These are phyloP conservation scores for Eriosoma lanigerum DNA, from an alignment of 1,140 invertebrate genomes.

Conservation along the genomic window DNA sequence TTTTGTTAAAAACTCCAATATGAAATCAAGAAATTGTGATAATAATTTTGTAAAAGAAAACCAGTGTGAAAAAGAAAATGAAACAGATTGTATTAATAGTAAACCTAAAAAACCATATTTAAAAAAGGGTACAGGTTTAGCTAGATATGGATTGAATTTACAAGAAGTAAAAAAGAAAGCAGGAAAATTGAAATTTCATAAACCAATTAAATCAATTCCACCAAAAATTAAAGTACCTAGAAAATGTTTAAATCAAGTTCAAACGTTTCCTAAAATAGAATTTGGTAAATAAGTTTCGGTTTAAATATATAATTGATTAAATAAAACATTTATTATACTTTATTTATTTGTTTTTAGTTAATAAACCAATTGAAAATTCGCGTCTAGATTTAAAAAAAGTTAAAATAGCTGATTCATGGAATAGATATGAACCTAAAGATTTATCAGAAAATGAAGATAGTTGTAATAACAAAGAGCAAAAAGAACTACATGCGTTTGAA, in stretches of 20 bases:
- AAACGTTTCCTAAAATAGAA: slow-evolving; percentile 15
- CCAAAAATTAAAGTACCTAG: slow-evolving; percentile 39
- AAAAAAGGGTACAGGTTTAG: slow-evolving; percentile 49
- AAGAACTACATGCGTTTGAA: slow-evolving; percentile 71
- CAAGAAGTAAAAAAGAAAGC: slow-evolving; percentile 32
- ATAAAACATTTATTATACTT: background rate
- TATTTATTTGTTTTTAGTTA: slow-evolving; percentile 24
- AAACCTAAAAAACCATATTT: slow-evolving; percentile 50
- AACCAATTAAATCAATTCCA: slow-evolving; percentile 3
- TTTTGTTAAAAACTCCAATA: background rate
- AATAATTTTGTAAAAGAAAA: background rate
- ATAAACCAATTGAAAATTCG: slow-evolving; percentile 9
- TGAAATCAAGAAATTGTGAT: background rate
- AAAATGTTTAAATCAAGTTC: slow-evolving; percentile 24
- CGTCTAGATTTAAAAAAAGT: slow-evolving; percentile 37
- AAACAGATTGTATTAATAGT: background rate
- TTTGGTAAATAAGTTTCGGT: slow-evolving; percentile 3
- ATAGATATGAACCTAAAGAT: slow-evolving; percentile 44
- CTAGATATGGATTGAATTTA: slow-evolving; percentile 45
- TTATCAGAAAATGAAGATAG: background rate
- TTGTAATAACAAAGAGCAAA: slow-evolving; percentile 59
- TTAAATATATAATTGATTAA: background rate
- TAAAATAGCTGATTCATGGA: slow-evolving; percentile 14
- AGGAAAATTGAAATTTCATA: slow-evolving; percentile 22
- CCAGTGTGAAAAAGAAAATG: slow-evolving; percentile 12